Conservation (phyloP, 2,113 vertebrate species). For the Willisornis vidua region DNA sequence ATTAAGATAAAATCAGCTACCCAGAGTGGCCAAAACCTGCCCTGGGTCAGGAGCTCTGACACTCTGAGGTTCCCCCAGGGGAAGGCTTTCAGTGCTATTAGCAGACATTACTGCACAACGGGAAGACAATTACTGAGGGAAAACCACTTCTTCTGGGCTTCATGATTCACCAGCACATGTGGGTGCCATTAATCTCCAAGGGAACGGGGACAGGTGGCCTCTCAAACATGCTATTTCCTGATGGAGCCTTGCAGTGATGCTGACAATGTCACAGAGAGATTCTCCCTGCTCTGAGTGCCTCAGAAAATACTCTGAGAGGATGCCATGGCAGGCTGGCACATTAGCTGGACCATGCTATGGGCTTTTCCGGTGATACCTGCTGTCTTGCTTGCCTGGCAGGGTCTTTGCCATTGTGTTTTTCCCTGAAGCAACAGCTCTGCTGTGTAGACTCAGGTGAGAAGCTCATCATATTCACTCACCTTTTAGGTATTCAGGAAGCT, state of each 20-base stretch:
- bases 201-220: background rate
- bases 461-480: background rate
- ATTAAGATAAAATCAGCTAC: background rate
- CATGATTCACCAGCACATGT: background rate
- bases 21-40: background rate
- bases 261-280: background rate
- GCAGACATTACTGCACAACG: background rate
- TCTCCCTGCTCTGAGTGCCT: background rate
- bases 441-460: background rate
- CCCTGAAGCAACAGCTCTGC: background rate
- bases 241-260: accelerated
- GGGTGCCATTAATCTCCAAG: background rate
- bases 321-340: accelerated
- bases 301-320: background rate
- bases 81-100: background rate
- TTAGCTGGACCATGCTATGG: background rate
- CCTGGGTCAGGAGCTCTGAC: background rate
- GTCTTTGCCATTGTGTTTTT: background rate
- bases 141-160: background rate
- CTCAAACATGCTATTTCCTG: background rate
- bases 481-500: background rate
- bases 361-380: background rate
- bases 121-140: background rate
- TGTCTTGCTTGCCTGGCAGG: background rate
- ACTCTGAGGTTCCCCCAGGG: background rate